phyloP scores from a whole-genome alignment of 1,140 invertebrate species.

The Drosophila pseudoobscura region DNA sequence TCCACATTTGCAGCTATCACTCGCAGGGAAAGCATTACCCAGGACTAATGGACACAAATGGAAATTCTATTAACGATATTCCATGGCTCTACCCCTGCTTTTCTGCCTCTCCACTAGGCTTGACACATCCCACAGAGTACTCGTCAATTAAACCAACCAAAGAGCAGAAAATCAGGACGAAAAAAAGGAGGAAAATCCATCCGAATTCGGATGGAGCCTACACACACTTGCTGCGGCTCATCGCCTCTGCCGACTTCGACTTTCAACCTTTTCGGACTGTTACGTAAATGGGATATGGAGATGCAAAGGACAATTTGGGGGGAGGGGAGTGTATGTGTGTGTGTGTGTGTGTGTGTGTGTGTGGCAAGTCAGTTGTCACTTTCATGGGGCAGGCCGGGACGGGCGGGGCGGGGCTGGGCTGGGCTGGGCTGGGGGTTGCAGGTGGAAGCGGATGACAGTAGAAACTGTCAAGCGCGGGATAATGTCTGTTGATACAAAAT shows the following conservation, averaged over 20 bases:
- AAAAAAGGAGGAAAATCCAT: slow-evolving; percentile 23
- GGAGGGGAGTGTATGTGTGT: not conserved
- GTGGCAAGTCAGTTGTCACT: slow-evolving; percentile 68
- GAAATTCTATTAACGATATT: slow-evolving; percentile 70
- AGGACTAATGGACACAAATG: slow-evolving; percentile 73
- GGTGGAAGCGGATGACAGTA: slow-evolving; percentile 22
- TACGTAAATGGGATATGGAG: slow-evolving; percentile 41
- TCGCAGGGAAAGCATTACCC: not conserved
- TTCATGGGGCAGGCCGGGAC: slow-evolving; percentile 18
- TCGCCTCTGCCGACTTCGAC: slow-evolving; percentile 44
- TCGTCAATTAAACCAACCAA: slow-evolving; percentile 65
- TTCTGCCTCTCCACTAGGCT: slow-evolving; percentile 11
- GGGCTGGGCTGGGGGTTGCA: slow-evolving; percentile 5
- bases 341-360: slow-evolving; percentile 35
- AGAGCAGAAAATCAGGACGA: not conserved
- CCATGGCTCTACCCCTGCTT: slow-evolving; percentile 13
- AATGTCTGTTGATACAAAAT: slow-evolving; percentile 71
- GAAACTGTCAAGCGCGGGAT: slow-evolving; percentile 69
- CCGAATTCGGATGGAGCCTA: slow-evolving; percentile 13
- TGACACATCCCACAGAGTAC: slow-evolving; percentile 52
- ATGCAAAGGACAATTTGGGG: no score
- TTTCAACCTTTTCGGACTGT: slow-evolving; percentile 66
- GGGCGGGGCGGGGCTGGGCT: not conserved
- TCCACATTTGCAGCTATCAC: slow-evolving; percentile 13
- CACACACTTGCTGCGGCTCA: slow-evolving; percentile 14